These are phyloP conservation scores for Mormyrus hasselquistii DNA, from an alignment of 2,797 vertebrate genomes.

Conservation along the genomic window DNA sequence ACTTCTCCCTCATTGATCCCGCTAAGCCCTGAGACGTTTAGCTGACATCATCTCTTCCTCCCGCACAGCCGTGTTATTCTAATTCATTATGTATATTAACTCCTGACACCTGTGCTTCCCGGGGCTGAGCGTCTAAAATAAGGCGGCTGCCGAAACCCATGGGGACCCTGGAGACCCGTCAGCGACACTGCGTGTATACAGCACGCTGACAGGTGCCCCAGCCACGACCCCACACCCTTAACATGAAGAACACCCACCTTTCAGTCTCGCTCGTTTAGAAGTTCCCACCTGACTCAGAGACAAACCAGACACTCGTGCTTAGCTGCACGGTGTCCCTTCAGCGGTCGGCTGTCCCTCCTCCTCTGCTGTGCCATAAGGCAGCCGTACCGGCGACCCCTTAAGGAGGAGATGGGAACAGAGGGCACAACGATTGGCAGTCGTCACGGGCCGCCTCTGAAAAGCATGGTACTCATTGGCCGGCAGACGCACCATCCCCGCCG, in stretches of 20 bases:
- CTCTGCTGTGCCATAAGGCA: background rate
- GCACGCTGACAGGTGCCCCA: background rate
- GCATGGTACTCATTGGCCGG: constrained; percentile 18
- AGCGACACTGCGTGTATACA: background rate
- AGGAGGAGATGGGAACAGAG: background rate
- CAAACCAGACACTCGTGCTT: background rate
- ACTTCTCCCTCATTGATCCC: constrained; percentile 57
- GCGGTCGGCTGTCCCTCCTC: background rate
- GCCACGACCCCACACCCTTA: background rate
- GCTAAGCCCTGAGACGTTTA: constrained; percentile 48
- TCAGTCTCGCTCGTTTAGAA: background rate
- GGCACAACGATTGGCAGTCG: constrained; percentile 28
- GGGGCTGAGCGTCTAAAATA: background rate
- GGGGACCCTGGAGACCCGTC: background rate
- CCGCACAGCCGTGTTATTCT: constrained; percentile 40
- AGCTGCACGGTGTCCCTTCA: background rate
- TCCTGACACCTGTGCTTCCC: constrained; percentile 11
- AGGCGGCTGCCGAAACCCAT: background rate
- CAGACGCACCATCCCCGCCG: constrained; percentile 31
- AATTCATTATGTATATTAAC: constrained; percentile 50
- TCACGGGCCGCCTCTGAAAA: constrained; percentile 34
- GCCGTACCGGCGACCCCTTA: background rate
- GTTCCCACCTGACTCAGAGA: background rate
- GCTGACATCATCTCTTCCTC: constrained; percentile 60
- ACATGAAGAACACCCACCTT: background rate